A percentile compares a stretch with the other conserved stretches of the same genome.
These are phyloP conservation scores for Cephonodes hylas DNA, from an alignment of 2,888 invertebrate genomes.

Conservation along the genomic window DNA sequence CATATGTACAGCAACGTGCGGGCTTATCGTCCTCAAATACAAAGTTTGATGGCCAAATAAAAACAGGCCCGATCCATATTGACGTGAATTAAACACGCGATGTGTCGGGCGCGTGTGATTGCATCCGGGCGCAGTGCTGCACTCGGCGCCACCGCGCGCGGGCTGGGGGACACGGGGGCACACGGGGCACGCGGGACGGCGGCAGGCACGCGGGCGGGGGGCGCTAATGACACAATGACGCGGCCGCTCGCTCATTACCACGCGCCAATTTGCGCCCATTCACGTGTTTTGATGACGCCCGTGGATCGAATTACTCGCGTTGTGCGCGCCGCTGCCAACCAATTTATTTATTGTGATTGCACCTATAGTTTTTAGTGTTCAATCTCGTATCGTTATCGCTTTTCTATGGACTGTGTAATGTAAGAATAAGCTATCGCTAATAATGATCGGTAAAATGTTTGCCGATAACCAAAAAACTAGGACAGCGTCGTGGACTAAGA, in stretches of 20 bases:
- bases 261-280: constrained; percentile 31
- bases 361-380: constrained; percentile 1
- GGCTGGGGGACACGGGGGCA: neutral
- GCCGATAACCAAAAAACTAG: neutral
- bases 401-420: neutral
- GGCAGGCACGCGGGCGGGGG: neutral
- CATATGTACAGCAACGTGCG: too few relatives aligned
- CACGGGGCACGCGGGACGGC: neutral
- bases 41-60: neutral
- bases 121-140: neutral
- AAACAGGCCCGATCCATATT: neutral
- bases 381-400: neutral
- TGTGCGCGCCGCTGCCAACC: neutral
- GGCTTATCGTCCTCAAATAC: neutral
- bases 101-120: constrained; percentile 7
- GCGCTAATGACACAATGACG: constrained; percentile 1
- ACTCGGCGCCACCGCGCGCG: neutral
- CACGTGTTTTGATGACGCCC: constrained; percentile 11
- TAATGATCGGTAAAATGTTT: neutral
- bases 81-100: neutral
- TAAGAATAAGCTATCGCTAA: neutral
- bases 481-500: too few relatives aligned
- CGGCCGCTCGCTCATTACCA: constrained; percentile 26
- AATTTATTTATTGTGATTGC: constrained; percentile 2
- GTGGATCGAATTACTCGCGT: constrained; percentile 4